Conservation (phyloP, 2,113 vertebrate genomes). For the Saguinus midas region DNA sequence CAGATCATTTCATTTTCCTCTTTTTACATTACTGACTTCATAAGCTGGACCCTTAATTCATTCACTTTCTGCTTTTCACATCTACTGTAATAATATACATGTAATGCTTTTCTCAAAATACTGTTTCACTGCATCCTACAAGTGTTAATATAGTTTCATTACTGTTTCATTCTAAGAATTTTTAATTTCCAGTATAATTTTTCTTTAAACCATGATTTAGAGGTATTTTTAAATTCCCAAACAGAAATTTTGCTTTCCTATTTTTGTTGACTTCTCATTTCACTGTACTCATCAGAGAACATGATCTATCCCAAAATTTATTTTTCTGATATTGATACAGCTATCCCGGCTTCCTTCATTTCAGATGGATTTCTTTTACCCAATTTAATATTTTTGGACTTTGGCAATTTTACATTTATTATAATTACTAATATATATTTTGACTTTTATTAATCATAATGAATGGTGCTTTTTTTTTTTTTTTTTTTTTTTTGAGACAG, state of each 20-base stretch:
- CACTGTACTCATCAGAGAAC: neutral
- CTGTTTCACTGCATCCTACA: neutral
- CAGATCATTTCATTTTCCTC: neutral
- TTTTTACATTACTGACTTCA: conserved; percentile 29
- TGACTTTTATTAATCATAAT: neutral
- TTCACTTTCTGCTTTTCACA: neutral
- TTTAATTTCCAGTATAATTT: conserved; percentile 5
- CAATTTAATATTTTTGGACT: neutral
- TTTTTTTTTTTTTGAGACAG: no score
- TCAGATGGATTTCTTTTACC: neutral
- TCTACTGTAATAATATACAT: neutral
- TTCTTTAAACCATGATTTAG: neutral
- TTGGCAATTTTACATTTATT: neutral
- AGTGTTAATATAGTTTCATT: conserved; percentile 34
- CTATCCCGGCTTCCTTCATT: neutral
- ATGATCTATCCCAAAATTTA: neutral
- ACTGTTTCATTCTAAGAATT: neutral
- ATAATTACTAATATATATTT: neutral
- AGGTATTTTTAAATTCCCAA: conserved; percentile 33
- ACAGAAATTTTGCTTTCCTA: neutral
- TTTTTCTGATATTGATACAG: neutral
- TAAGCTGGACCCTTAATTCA: neutral
- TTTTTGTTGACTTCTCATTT: conserved; percentile 13
- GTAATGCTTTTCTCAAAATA: conserved; percentile 28
- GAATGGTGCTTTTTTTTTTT: neutral